Conservation (phyloP, 2,888 invertebrate genomes). For the Cantharis nigra region DNA sequence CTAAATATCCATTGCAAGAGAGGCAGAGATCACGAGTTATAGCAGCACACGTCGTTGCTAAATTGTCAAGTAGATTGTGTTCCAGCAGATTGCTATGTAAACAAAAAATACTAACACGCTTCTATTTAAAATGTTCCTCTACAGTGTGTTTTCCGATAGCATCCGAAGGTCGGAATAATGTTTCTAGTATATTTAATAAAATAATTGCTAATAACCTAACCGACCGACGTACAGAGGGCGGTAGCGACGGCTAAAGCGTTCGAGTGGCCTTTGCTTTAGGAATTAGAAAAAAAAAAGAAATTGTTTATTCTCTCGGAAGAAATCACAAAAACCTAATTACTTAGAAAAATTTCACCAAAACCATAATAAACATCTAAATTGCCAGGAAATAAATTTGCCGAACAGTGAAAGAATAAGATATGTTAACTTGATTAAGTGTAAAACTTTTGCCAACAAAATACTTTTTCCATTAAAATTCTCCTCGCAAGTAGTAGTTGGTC, state of each 20-base stretch:
- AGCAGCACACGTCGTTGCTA: constrained; percentile 19
- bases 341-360: neutral
- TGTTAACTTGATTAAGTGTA: constrained; percentile 3
- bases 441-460: neutral
- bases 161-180: too few species aligned
- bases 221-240: too few species aligned
- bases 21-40: constrained; percentile 25
- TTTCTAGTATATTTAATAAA: too few species aligned
- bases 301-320: neutral
- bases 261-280: neutral
- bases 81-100: constrained; percentile 24
- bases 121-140: constrained; percentile 5
- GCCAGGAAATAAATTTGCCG: constrained; percentile 14
- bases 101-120: constrained; percentile 28
- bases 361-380: constrained; percentile 7
- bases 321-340: neutral
- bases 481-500: neutral
- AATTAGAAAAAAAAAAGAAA: neutral
- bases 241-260: neutral
- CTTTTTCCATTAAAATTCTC: constrained; percentile 1
- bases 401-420: constrained; percentile 2
- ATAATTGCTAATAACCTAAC: too few species aligned
- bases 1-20: constrained; percentile 19
- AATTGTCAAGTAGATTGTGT: constrained; percentile 30
- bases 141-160: neutral